phyloP scores from a whole-genome alignment of 2,113 vertebrate genomes.

The Lasiurus borealis region DNA sequence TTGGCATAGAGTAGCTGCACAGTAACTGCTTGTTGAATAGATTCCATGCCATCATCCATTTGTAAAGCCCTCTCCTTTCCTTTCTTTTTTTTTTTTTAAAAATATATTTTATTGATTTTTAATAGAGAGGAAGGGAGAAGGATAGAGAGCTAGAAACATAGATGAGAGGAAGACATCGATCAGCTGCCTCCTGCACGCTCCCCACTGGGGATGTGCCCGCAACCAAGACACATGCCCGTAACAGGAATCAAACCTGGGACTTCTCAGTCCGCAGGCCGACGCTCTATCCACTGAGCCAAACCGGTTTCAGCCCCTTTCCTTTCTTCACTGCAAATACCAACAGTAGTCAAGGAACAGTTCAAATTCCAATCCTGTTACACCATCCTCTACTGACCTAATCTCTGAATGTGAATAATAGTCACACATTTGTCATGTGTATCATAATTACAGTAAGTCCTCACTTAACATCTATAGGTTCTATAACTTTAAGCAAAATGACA shows the following conservation, averaged over 20 bases:
- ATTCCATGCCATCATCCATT: constrained; percentile 17
- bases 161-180: no score
- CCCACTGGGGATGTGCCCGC: no score
- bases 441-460: background rate
- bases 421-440: background rate
- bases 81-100: constrained; percentile 8
- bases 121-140: no score
- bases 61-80: background rate
- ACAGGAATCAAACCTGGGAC: no score
- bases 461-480: background rate
- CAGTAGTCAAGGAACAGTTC: constrained; percentile 12
- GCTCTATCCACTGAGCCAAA: no score
- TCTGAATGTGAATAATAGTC: constrained; percentile 28
- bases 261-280: no score
- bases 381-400: background rate
- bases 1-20: background rate
- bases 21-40: background rate
- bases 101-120: no score
- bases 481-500: background rate
- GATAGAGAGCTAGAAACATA: no score
- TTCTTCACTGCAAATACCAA: constrained; percentile 24
- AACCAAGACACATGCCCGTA: no score
- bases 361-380: background rate
- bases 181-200: no score
- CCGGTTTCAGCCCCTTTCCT: background rate